Evolutionary conservation across 2,113 vertebrate genomes (phyloP).

Genomic region (Mastomys natalensis): DNA sequence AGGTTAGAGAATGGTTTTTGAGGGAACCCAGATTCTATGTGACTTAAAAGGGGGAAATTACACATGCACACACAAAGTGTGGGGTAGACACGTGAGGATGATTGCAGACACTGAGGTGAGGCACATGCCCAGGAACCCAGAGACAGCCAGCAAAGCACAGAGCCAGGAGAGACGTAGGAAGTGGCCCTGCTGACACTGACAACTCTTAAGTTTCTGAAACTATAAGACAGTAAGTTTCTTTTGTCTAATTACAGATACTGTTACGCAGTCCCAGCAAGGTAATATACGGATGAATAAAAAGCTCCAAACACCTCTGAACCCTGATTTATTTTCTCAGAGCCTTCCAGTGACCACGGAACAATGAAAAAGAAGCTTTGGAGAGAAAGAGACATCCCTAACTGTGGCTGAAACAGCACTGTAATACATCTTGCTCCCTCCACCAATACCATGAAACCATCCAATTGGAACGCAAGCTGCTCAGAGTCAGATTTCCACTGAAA

Average conservation of each 20-base stretch:
- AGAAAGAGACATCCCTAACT: neutral
- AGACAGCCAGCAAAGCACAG: neutral
- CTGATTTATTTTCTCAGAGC: neutral
- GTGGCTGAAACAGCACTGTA: neutral
- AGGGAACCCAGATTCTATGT: neutral
- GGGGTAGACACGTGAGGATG: neutral
- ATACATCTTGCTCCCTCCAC: neutral
- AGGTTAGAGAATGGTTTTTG: neutral
- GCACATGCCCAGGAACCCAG: neutral
- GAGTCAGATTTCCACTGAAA: neutral
- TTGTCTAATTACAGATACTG: neutral
- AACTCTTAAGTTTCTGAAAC: neutral
- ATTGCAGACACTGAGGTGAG: neutral
- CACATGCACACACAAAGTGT: neutral
- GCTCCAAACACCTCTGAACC: neutral
- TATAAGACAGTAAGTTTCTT: neutral
- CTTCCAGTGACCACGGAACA: neutral
- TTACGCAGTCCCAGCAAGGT: neutral
- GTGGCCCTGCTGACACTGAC: neutral
- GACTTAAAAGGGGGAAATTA: neutral
- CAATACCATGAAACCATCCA: neutral
- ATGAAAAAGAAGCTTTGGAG: neutral
- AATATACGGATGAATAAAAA: neutral
- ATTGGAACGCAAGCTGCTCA: rapidly evolving
- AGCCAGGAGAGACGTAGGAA: neutral